Evolutionary conservation across 2,888 invertebrate genomes (phyloP).

Genomic region (Caprella mutica): DNA sequence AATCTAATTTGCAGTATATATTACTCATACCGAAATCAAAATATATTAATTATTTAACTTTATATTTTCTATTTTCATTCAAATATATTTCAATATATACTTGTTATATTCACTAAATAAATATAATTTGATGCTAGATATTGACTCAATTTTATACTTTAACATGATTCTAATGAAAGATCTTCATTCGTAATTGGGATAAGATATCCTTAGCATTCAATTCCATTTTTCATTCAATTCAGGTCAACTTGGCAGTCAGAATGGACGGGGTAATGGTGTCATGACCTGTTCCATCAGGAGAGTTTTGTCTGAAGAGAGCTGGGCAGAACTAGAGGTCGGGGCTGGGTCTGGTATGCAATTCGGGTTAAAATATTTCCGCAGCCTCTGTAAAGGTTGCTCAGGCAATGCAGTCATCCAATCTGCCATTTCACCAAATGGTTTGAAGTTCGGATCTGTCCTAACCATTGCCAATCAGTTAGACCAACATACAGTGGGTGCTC

Average conservation of each 20-base stretch:
- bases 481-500: constrained; percentile 72
- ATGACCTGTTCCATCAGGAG: constrained; percentile 53
- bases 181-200: too few relatives aligned
- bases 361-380: constrained; percentile 66
- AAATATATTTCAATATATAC: constrained; percentile 10
- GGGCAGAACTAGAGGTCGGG: constrained; percentile 74
- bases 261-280: constrained; percentile 61
- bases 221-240: constrained; percentile 43
- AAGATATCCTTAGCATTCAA: too few relatives aligned
- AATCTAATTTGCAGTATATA: too few relatives aligned
- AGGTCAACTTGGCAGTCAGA: constrained; percentile 66
- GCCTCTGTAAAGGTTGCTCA: constrained; percentile 60
- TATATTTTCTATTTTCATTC: constrained; percentile 6
- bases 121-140: constrained; percentile 7
- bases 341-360: constrained; percentile 72
- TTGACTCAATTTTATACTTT: not conserved
- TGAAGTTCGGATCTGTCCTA: constrained; percentile 63
- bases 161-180: not conserved
- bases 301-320: constrained; percentile 67
- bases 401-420: constrained; percentile 62
- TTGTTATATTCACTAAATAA: constrained; percentile 8
- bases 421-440: constrained; percentile 63
- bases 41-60: constrained; percentile 10
- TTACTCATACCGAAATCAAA: not conserved
- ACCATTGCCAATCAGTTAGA: constrained; percentile 75